Percentiles rank a stretch among this genome's conserved stretches.
Conservation (phyloP, 2,113 vertebrate genomes). For the Rissa tridactyla region DNA sequence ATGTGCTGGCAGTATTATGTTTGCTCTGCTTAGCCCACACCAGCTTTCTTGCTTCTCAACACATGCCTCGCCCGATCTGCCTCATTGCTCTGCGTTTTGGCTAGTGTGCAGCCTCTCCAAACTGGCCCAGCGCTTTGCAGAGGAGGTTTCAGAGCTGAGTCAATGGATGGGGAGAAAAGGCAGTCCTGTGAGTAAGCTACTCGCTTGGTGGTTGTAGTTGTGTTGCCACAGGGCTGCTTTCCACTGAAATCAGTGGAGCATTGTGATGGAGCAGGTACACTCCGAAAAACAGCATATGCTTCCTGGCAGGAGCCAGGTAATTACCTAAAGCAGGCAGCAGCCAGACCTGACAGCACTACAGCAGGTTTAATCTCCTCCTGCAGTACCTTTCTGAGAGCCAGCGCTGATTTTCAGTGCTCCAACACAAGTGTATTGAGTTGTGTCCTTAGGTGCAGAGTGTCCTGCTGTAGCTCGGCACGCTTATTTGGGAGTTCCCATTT, state of each 20-base stretch:
- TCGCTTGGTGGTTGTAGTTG: too few relatives aligned
- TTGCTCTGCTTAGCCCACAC: background rate
- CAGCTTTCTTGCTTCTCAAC: background rate
- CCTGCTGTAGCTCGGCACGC: constrained; percentile 48
- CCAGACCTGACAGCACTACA: background rate
- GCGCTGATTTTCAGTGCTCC: constrained; percentile 68
- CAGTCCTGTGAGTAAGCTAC: background rate
- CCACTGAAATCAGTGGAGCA: background rate
- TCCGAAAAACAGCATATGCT: accelerated
- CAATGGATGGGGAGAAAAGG: background rate
- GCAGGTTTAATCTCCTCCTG: background rate
- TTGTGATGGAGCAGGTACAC: background rate
- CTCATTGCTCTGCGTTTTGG: background rate
- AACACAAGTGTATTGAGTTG: constrained; percentile 58
- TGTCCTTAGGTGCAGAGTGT: constrained; percentile 41
- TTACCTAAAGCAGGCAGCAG: background rate
- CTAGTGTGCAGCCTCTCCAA: accelerated
- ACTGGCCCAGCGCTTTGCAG: background rate
- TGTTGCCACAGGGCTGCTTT: background rate
- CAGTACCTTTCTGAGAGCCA: constrained; percentile 68
- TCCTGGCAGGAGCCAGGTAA: background rate
- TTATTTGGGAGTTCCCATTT: constrained; percentile 44
- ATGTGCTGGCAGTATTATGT: accelerated
- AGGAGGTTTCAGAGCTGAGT: background rate
- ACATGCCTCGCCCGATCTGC: accelerated